phyloP scores from a whole-genome alignment of 2,113 vertebrate species.

The Gnathonemus echidnorhynchus region DNA sequence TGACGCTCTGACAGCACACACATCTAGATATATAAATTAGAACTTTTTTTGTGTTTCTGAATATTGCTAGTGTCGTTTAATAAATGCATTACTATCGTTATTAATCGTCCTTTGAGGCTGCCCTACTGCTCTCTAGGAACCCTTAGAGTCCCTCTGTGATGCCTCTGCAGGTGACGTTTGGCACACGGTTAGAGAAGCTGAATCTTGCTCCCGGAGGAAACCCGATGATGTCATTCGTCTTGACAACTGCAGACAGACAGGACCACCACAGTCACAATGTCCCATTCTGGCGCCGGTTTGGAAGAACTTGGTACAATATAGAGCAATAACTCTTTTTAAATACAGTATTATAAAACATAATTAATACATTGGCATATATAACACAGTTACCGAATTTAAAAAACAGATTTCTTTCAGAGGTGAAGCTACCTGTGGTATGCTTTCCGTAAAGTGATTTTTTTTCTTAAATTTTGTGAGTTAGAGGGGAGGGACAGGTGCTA shows the following conservation, averaged over 20 bases:
- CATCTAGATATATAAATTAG: background rate
- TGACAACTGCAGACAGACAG: slow-evolving; percentile 31
- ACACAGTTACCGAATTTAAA: background rate
- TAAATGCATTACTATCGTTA: background rate
- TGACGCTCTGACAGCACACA: background rate
- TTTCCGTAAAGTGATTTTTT: background rate
- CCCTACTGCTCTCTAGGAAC: background rate
- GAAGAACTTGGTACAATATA: slow-evolving; percentile 9
- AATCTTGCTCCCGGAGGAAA: slow-evolving; percentile 33
- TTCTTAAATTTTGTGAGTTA: background rate
- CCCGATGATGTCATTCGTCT: slow-evolving; percentile 40
- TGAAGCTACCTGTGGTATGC: background rate
- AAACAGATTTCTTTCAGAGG: background rate
- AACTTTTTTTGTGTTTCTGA: background rate
- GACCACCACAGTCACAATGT: background rate
- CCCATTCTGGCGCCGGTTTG: slow-evolving; percentile 17
- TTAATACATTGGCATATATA: background rate
- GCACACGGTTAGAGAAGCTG: slow-evolving; percentile 20
- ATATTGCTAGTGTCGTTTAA: background rate
- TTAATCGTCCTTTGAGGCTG: background rate
- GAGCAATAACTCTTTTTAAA: slow-evolving; percentile 12
- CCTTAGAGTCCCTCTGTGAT: background rate
- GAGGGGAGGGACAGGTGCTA: background rate
- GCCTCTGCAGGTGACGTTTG: slow-evolving; percentile 16
- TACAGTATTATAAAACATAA: background rate